Evolutionary conservation across 2,888 invertebrate genomes (phyloP), one percentile per base, ranked within the genome.

Genomic region (Scaptomyza reducta): DNA sequence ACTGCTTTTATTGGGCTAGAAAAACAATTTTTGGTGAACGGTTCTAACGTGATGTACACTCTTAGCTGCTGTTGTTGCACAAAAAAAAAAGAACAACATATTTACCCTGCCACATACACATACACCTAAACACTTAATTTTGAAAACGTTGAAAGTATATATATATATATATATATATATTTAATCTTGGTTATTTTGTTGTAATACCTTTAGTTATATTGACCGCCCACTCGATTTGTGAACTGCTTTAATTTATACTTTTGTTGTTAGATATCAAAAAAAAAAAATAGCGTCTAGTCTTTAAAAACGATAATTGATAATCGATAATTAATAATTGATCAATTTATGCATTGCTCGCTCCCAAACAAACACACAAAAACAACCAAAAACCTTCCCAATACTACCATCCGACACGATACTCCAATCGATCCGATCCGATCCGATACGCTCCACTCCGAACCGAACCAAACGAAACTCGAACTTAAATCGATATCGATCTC

Each of bases 261-360:
- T 47, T 60, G 65, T 73, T 65, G 54, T 60, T 75, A 70, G 71
- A 45, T 51, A 74, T 46, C 31, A 41, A 9, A 40, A 33, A 31
- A 56, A 51, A 40, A 16, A 14, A 5, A 49, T 75, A 75, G 66
- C 51, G 50, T 57, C 54, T 73, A 73, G 64, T 70, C 50, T 71
- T 57, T 53, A 63, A 51, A 47, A 56, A 67, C 49, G 63, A 62
- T 49, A 49, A 33, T 18, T 47, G 47, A 47, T 14, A 69, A 46
- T 40, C 18, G 45, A 67, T 56, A 76, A 60, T 63, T 67, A 72
- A 62, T 76, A 76, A 74, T 66, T 71, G 76, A 74, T 18, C 59
- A 71, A 71, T 74, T 76, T 74, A 76, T 76, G 76, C 73, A 71
- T 74, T 71, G 67, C 58, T 76, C 62, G 77, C 59, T 67, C 51